Evolutionary conservation across 2,797 vertebrate species (phyloP), one percentile per base, ranked within the genome.

Genomic region (Liparis tanakae): DNA sequence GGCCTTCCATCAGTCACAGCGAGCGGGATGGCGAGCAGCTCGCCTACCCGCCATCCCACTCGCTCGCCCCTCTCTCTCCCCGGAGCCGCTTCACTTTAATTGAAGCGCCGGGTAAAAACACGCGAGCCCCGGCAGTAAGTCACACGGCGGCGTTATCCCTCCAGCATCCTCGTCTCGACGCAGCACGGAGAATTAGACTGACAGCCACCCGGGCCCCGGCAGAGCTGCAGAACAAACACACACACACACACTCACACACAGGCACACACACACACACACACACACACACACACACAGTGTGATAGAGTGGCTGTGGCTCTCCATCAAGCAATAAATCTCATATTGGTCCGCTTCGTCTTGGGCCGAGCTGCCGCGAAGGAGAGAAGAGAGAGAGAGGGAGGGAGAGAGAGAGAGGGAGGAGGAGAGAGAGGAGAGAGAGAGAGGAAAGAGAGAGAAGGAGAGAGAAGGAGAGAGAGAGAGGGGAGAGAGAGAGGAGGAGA

Each of bases 31-130:
- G 74, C 56, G 58, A 30, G 25, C 25, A 30, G 25, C 25, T 4
- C 25, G 25, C 25, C 25, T 4, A 4, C 25, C 25, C 25, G 60
- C 74, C 54, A 69, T 83, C 80, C 80, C 81, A 61, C 86, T 41
- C 66, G 22, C 74, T 82, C 66, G 25, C 25, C 25, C 25, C 25
- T 30, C 63, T 79, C 62, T 78, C 80, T 84, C 86, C 79, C 76
- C 66, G 80, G 84, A 85, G 72, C 70, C 76, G 37, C 71, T 77
- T 83, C 68, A 67, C 80, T 87, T 87, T 88, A 88, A 91, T 84
- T 89, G 86, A 87, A 81, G 87, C 80, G 67, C 59, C 67, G 22
- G 34, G 81, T 82, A 82, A 88, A 89, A 88, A 89, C 83, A 86
- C 85, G 87, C 85, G 87, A 79, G 81, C 78, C 77, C 0, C 53